Percentiles rank a stretch among this genome's conserved stretches.
These are phyloP conservation scores for Acanthosepion pharaonis DNA, from an alignment of 2,888 invertebrate genomes.

Conservation along the genomic window DNA sequence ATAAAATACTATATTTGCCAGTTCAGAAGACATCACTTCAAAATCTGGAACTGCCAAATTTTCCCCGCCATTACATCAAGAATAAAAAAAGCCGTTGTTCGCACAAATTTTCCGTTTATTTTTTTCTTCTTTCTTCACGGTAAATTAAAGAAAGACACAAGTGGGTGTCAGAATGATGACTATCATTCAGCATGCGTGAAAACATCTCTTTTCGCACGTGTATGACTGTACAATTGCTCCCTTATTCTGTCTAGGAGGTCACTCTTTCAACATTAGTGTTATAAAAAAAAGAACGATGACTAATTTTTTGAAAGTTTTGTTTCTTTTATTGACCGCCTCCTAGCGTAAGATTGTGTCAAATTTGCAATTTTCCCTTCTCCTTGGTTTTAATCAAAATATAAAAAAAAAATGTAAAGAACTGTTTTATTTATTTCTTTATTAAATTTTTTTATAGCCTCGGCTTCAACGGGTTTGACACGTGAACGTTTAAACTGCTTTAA, in stretches of 20 bases:
- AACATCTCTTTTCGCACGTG: not conserved
- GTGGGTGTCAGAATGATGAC: not conserved
- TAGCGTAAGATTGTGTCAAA: too few relatives aligned
- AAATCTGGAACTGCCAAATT: not conserved
- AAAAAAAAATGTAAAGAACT: too few relatives aligned
- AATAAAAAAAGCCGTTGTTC: not conserved
- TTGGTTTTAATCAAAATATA: too few relatives aligned
- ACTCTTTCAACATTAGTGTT: not conserved
- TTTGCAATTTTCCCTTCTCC: too few relatives aligned
- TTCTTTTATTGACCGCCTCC: too few relatives aligned
- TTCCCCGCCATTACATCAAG: not conserved
- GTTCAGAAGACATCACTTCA: not conserved
- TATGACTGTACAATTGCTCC: not conserved
- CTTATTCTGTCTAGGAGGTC: not conserved
- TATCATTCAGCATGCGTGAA: not conserved
- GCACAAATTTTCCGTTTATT: not conserved
- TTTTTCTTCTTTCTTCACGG: not conserved
- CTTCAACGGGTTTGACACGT: too few relatives aligned
- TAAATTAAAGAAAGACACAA: not conserved
- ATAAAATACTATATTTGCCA: not conserved
- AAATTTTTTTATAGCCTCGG: too few relatives aligned
- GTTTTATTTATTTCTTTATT: too few relatives aligned
- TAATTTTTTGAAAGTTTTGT: not conserved
- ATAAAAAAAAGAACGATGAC: not conserved
- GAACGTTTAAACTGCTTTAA: too few relatives aligned